Conservation (phyloP, 2,113 vertebrate genomes). For the Apaloderma vittatum region DNA sequence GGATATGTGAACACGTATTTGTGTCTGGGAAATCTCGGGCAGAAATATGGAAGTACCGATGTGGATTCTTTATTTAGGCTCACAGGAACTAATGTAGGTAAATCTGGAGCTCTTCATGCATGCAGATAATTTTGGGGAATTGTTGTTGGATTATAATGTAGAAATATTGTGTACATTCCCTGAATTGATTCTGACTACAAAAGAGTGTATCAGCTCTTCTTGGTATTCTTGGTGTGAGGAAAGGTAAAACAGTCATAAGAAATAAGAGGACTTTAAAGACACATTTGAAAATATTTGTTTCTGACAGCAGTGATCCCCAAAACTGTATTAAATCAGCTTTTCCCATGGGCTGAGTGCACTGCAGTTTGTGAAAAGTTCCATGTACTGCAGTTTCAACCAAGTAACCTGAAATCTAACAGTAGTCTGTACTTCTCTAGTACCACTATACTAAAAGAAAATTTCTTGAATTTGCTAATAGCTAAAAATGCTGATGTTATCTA, state of each 20-base stretch:
- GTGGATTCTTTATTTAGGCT: constrained; percentile 1
- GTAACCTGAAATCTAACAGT: constrained; percentile 69
- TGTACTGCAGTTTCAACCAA: constrained; percentile 63
- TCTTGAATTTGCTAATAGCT: constrained; percentile 33
- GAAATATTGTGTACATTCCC: not conserved
- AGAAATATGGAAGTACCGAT: not conserved
- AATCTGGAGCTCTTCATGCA: not conserved
- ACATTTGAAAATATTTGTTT: constrained; percentile 60
- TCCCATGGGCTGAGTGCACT: constrained; percentile 63
- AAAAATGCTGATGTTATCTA: not conserved
- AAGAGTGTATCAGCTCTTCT: not conserved
- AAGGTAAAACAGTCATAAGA: not conserved
- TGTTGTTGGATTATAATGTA: not conserved
- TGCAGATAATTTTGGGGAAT: not conserved
- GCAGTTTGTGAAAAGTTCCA: constrained; percentile 59
- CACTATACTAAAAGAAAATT: constrained; percentile 37
- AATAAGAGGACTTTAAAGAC: constrained; percentile 48
- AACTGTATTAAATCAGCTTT: constrained; percentile 57
- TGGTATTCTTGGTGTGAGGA: not conserved
- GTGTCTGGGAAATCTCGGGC: constrained; percentile 30
- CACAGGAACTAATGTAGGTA: not conserved
- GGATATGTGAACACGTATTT: constrained; percentile 9
- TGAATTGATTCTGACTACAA: not conserved
- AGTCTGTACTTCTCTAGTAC: not conserved
- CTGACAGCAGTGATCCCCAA: constrained; percentile 59